These are phyloP conservation scores for Megalurothrips usitatus DNA, from an alignment of 2,888 invertebrate genomes.

Conservation along the genomic window DNA sequence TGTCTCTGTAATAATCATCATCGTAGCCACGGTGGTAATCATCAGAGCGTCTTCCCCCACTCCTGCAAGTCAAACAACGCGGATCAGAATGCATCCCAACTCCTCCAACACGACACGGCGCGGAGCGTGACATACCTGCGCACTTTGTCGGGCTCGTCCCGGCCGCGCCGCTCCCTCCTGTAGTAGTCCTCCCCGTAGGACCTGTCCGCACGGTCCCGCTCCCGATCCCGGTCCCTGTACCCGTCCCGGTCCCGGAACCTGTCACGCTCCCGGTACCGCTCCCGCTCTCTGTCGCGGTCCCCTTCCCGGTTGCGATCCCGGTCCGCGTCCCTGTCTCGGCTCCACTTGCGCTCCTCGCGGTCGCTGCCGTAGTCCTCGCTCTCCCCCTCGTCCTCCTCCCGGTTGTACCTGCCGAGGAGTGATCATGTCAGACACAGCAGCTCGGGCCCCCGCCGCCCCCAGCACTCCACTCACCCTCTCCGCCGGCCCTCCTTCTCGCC, in stretches of 20 bases:
- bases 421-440: background rate
- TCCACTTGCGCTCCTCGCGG: slow-evolving; percentile 38
- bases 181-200: slow-evolving; percentile 49
- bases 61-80: background rate
- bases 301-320: slow-evolving; percentile 36
- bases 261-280: slow-evolving; percentile 36
- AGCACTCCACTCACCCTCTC: background rate
- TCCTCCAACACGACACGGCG: background rate
- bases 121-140: slow-evolving; percentile 41
- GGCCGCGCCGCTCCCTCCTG: slow-evolving; percentile 46
- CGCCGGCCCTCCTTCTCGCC: background rate
- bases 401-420: slow-evolving; percentile 40
- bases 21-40: slow-evolving; percentile 45
- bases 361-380: slow-evolving; percentile 31
- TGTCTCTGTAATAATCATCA: slow-evolving; percentile 44
- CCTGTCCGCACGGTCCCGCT: slow-evolving; percentile 45
- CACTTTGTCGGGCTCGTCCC: slow-evolving; percentile 45
- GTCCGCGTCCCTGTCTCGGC: slow-evolving; percentile 36
- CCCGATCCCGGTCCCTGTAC: background rate
- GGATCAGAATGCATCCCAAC: background rate
- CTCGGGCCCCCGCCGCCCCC: background rate
- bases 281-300: slow-evolving; percentile 44
- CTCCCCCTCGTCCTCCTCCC: slow-evolving; percentile 40
- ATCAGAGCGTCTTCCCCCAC: slow-evolving; percentile 36
- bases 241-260: slow-evolving; percentile 39